Conservation (phyloP, 2,797 vertebrate genomes). For the Neomorphus geoffroyi region DNA sequence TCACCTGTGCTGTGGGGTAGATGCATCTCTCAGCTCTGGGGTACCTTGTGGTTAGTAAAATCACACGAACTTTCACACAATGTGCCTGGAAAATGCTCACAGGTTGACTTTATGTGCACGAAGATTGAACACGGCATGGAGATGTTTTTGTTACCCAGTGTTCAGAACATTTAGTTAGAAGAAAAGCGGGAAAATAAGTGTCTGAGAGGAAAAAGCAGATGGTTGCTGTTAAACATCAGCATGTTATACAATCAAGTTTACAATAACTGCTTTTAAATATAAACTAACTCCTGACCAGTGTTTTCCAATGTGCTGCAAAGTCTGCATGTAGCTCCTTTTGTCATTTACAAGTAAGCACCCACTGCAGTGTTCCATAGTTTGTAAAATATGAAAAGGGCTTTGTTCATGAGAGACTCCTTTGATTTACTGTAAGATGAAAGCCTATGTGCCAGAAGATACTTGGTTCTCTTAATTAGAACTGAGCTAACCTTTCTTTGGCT, state of each 20-base stretch:
- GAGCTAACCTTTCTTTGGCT: background rate
- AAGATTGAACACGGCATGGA: background rate
- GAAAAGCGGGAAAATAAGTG: slow-evolving; percentile 40
- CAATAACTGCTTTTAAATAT: slow-evolving; percentile 52
- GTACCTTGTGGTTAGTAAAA: slow-evolving; percentile 16
- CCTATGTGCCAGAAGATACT: slow-evolving; percentile 6
- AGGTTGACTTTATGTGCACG: background rate
- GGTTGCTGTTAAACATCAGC: slow-evolving; percentile 60
- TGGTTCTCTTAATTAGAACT: slow-evolving; percentile 18
- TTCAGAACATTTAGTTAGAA: slow-evolving; percentile 46
- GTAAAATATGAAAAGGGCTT: slow-evolving; percentile 20
- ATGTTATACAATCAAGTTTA: slow-evolving; percentile 49
- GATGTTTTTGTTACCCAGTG: background rate
- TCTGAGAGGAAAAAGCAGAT: slow-evolving; percentile 50
- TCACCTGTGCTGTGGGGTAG: background rate
- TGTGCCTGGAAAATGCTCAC: slow-evolving; percentile 12
- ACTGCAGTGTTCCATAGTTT: slow-evolving; percentile 39
- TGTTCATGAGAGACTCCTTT: slow-evolving; percentile 37
- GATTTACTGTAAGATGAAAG: slow-evolving; percentile 51
- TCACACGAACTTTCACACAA: background rate
- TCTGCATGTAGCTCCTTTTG: slow-evolving; percentile 34
- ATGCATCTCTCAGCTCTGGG: background rate
- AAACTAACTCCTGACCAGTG: slow-evolving; percentile 35
- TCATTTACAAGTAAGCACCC: slow-evolving; percentile 60
- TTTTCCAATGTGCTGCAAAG: slow-evolving; percentile 49